Base-by-base conservation (phyloP, 2,113 vertebrate species). In the Prunella himalayana region DNA sequence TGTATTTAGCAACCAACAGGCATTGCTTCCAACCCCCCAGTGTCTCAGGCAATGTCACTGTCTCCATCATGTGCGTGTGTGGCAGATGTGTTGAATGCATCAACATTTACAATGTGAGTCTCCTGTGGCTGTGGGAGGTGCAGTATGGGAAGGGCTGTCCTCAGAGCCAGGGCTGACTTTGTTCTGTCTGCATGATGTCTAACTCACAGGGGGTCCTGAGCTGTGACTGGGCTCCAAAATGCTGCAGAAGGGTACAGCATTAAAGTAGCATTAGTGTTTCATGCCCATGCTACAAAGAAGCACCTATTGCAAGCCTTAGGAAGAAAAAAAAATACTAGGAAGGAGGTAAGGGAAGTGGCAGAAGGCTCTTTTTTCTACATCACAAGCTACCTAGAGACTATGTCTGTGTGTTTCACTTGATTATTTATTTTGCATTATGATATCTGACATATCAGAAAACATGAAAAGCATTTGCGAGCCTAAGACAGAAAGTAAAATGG, bases 341-440 rank as follows among this genome's bases (percentile, higher is more conserved):
- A 77, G 28, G 19, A 45, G 17, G 33, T 57, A 51, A 65, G 51
- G 19, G 39, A 94, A 80, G 47, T 8, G 44, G 20, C 60, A 87
- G 51, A 60, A 90, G 6, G 4, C 19, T 51, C 45, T 78, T 93
- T 70, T 87, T 86, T 60, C 28, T 65, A 30, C 27, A 33, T 64
- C 44, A 65, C 35, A 81, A 64, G n/a, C 42, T n/a, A 93, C 35
- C 4, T 16, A 75, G 51, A 90, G 68, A 81, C 68, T 49, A 59
- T 51, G 17, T 45, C 35, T 80, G 18, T 28, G 18, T 57, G 23
- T 73, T 90, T 88, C 39, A 17, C 19, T 59, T 82, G 35, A 47
- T 90, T 92, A 75, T 94, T 96, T 95, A 24, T 95, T 94, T 95
- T 88, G 54, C 57, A 23, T 96, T 86, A 86, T 94, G 83, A 75